Evolutionary conservation across 2,797 vertebrate species (phyloP).

Genomic region (Sorex maritimensis): DNA sequence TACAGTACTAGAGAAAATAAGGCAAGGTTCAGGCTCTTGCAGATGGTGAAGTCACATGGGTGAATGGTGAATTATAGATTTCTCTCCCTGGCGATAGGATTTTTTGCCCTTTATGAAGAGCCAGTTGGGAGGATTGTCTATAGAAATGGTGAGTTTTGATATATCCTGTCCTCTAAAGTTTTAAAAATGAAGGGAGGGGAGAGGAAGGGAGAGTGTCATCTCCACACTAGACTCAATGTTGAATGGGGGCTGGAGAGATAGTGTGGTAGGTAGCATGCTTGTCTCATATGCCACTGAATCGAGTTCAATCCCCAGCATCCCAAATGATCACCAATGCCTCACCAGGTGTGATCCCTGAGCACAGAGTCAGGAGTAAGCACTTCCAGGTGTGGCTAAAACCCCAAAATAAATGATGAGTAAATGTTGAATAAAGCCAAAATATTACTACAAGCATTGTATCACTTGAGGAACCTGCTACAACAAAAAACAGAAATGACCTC

Average conservation of each 20-base stretch:
- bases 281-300: too few relatives aligned
- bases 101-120: not conserved
- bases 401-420: too few relatives aligned
- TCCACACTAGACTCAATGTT: not conserved
- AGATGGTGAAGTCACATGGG: not conserved
- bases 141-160: not conserved
- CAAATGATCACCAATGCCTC: too few relatives aligned
- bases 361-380: too few relatives aligned
- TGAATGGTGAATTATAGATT: not conserved
- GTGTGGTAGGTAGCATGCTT: too few relatives aligned
- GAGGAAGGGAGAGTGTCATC: not conserved
- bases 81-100: not conserved
- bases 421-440: not conserved
- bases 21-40: accelerated
- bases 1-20: not conserved
- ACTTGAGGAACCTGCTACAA: not conserved
- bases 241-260: too few relatives aligned
- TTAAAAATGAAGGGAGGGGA: not conserved
- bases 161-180: not conserved
- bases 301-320: too few relatives aligned
- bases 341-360: too few relatives aligned
- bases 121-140: not conserved
- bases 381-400: too few relatives aligned
- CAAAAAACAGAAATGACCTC: not conserved
- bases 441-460: not conserved